Percentiles rank a stretch among this genome's conserved stretches.
These are phyloP conservation scores for Rhinatrema bivittatum DNA, from an alignment of 2,797 vertebrate species.

Conservation along the genomic window DNA sequence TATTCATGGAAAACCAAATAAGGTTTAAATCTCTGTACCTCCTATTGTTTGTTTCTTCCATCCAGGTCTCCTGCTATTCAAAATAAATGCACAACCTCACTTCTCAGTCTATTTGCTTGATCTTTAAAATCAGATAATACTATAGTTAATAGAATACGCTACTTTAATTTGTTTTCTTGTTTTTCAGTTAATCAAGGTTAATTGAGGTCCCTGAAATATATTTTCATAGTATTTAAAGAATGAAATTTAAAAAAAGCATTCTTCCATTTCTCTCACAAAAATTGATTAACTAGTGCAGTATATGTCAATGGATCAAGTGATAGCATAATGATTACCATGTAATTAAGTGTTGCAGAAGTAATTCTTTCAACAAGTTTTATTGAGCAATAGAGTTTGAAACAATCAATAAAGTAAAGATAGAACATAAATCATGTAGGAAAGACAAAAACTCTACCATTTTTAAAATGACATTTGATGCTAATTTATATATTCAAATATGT, in stretches of 20 bases:
- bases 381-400: constrained; percentile 4
- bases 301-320: not conserved
- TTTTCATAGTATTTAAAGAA: not conserved
- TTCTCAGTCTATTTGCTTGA: too few species aligned
- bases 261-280: not conserved
- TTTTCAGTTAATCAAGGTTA: constrained; percentile 7
- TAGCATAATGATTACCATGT: constrained; percentile 1
- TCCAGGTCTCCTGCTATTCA: too few species aligned
- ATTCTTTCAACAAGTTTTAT: constrained; percentile 14
- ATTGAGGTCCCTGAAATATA: constrained; percentile 1
- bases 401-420: not conserved
- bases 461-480: too few species aligned
- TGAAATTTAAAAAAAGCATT: constrained; percentile 1
- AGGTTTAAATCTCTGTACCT: too few species aligned
- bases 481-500: too few species aligned
- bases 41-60: too few species aligned
- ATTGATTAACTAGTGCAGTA: not conserved
- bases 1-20: too few species aligned
- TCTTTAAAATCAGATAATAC: too few species aligned
- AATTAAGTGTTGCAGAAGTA: constrained; percentile 2
- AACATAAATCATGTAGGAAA: not conserved
- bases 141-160: constrained; percentile 9
- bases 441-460: too few species aligned
- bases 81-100: too few species aligned
- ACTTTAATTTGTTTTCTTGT: constrained; percentile 3